Percentiles rank a stretch among this genome's conserved stretches.
These are phyloP conservation scores for Smutsia temminckii DNA, from an alignment of 2,797 vertebrate species.

Conservation along the genomic window DNA sequence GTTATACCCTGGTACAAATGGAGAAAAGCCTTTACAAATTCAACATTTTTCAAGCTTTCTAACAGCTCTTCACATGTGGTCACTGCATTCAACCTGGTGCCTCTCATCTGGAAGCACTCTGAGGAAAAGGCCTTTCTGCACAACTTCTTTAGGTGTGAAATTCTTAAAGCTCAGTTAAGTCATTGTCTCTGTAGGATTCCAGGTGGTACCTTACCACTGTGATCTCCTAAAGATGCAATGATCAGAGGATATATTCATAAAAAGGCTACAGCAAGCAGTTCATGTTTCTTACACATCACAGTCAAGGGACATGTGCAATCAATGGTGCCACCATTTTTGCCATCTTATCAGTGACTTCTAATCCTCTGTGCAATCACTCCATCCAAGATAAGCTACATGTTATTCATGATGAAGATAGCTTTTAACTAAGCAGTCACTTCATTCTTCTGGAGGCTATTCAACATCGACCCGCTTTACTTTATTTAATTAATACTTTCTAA, in stretches of 20 bases:
- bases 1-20: neutral
- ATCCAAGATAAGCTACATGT: neutral
- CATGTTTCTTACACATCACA: neutral
- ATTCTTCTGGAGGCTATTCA: neutral
- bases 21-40: neutral
- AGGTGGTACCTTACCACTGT: neutral
- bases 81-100: neutral
- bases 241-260: neutral
- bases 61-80: neutral
- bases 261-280: neutral
- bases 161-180: slow-evolving; percentile 23
- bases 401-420: neutral
- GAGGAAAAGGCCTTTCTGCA: slow-evolving; percentile 7
- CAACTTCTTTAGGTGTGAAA: neutral
- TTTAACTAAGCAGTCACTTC: neutral
- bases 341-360: neutral
- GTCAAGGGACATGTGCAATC: neutral
- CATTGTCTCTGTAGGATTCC: neutral
- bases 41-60: neutral
- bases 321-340: neutral
- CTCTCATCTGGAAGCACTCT: neutral
- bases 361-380: neutral
- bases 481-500: slow-evolving; percentile 11
- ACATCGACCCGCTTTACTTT: neutral
- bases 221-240: neutral